Base-by-base conservation (phyloP, 2,888 invertebrate species). In the Trichopoda pennipes region DNA sequence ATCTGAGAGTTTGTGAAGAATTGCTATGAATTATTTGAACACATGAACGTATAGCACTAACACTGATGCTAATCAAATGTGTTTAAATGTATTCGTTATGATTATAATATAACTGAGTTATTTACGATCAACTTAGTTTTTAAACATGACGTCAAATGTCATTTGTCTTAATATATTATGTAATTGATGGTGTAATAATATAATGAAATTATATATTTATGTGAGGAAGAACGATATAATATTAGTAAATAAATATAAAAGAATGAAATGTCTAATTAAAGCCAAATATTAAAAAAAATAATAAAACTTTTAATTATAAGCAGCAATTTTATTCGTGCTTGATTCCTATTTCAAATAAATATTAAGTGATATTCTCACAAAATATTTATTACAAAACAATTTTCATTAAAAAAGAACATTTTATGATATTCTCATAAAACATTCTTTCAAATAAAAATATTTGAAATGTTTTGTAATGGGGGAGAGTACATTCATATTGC, bases 131-230 rank as follows among this genome's bases (percentile, higher is more conserved):
- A 44, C 42, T 49, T 73, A 51, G 47, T 38, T 60, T 80, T 28
- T 49, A 80, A 69, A 51, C 23, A 60, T 76, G 70, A 75, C 75
- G 21, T 66, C 58, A 75, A 64, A 66, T 75, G 58, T 66, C 56
- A 74, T 49, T 74, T 64, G 21, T 70, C 75, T 75, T 70, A 53
- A 23, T 23, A 51, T 44, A 35, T 75, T 58, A 56, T 44, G 17
- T 23, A 28, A 32, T n/a, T 49, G 17, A 14, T 49, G 17, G 17
- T 68, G 68, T 44, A 44, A 44, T 14, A 44, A 3, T 38, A 14
- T 14, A 14, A 14, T 38, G 38, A 12, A 38, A 38, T 44, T 44
- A 6, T 6, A 38, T 38, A 38, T 12, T 38, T 10, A 38, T 38
- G 38, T 28, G 28, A 28, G 28, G 8, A 38, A 38, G n/a, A 6